Conservation (phyloP, 2,113 vertebrate genomes). For the Piprites chloris region DNA sequence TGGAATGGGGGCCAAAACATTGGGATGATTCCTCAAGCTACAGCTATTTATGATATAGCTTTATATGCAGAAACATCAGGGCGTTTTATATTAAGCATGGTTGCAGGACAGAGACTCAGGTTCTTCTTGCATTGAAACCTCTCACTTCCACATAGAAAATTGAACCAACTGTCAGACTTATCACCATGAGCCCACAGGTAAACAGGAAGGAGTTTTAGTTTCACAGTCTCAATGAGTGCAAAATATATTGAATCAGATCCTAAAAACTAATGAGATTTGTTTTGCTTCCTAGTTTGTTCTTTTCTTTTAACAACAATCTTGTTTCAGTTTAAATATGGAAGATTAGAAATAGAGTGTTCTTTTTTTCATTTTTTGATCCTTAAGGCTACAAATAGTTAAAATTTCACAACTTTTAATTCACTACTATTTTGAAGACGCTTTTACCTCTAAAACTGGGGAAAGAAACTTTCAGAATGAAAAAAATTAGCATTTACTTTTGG, state of each 20-base stretch:
- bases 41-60: neutral
- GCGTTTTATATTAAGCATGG: neutral
- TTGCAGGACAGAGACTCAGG: neutral
- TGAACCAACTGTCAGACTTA: slow-evolving; percentile 3
- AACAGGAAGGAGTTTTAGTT: slow-evolving; percentile 30
- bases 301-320: neutral
- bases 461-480: neutral
- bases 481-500: neutral
- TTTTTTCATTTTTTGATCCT: neutral
- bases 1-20: neutral
- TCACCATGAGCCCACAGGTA: neutral
- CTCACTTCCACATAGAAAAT: slow-evolving; percentile 9
- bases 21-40: neutral
- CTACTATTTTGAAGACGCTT: neutral
- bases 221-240: neutral
- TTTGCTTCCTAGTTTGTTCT: neutral
- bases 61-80: neutral
- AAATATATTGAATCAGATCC: neutral
- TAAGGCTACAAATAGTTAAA: neutral
- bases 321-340: neutral
- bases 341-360: neutral
- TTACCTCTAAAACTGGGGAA: neutral
- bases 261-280: neutral
- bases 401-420: neutral
- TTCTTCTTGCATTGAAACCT: neutral